Conservation (phyloP, 2,888 invertebrate species). For the Watsonalla cultraria region DNA sequence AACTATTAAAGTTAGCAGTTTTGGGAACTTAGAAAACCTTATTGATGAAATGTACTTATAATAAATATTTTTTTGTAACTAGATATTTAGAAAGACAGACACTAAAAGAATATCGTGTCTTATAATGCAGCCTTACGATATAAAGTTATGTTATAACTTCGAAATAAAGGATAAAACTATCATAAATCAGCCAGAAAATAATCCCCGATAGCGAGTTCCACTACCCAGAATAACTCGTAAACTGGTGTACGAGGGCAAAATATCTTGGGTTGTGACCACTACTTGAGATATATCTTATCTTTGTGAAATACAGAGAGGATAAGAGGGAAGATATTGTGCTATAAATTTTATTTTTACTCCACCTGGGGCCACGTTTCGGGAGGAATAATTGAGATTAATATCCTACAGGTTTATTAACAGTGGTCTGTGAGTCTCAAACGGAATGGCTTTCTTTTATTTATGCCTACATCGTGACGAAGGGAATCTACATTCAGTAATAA, state of each 20-base stretch:
- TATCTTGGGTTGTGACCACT: constrained; percentile 18
- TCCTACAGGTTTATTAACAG: constrained; percentile 5
- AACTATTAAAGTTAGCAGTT: too few species aligned
- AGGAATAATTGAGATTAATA: too few species aligned
- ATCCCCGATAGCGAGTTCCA: constrained; percentile 32
- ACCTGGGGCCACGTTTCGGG: constrained; percentile 9
- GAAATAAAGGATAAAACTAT: constrained; percentile 18
- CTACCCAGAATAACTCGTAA: constrained; percentile 35
- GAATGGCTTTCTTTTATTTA: too few species aligned
- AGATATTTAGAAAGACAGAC: too few species aligned
- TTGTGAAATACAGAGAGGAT: constrained; percentile 7
- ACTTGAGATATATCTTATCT: constrained; percentile 10
- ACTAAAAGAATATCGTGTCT: too few species aligned
- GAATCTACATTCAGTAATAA: too few species aligned
- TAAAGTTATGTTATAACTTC: not conserved
- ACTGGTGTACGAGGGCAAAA: constrained; percentile 23
- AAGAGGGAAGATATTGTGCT: constrained; percentile 9
- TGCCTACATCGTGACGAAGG: too few species aligned
- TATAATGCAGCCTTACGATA: too few species aligned
- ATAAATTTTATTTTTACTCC: constrained; percentile 25
- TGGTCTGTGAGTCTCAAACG: constrained; percentile 4
- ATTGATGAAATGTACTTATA: too few species aligned
- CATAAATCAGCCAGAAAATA: constrained; percentile 41
- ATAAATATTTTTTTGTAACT: too few species aligned
- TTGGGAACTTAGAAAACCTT: too few species aligned